Base-by-base conservation (phyloP, 2,797 vertebrate species). In the Euthynnus affinis region DNA sequence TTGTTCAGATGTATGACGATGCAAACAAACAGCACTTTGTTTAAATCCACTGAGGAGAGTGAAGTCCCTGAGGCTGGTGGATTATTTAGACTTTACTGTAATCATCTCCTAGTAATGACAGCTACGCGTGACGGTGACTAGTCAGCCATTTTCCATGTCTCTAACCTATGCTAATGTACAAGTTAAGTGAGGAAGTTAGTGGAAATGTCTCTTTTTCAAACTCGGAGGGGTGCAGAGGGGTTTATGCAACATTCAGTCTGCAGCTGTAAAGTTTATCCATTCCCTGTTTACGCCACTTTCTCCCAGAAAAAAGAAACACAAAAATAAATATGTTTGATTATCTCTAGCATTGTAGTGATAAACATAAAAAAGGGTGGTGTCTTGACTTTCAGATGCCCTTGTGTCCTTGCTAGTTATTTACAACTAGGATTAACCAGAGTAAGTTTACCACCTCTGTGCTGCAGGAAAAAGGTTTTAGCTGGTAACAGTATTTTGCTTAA, bases 201-300 rank as follows among this genome's bases (percentile, higher is more conserved):
- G 22, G 57, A 80, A 71, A 74, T 48, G 22, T 64, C 6, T 68
- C 64, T 58, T 67, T 69, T 32, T 53, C 1, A 4, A 29, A n/a
- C 68, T 71, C 14, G 0, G 60, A 75, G 70, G 69, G 52, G 37
- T 57, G 64, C 65, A 77, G 34, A 63, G 13, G 7, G 20, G 25
- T 87, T 89, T 79, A 84, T 80, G 68, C 66, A 87, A 86, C 29
- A 44, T 79, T 65, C 25, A 55, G 23, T 53, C 57, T 67, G 52
- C 78, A 84, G 83, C 75, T 81, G 64, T 64, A 70, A 49, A 52
- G 23, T 15, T 59, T 17, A 44, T 56, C 34, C 71, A 34, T 61
- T 67, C 22, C 22, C 27, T 42, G 5, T 15, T 23, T 48, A 49
- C 2, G 0, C 0, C 1, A 15, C 22, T 52, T 44, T 18, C 64